These are phyloP conservation scores for Scylla paramamosain DNA, from an alignment of 1,140 invertebrate species.

Conservation along the genomic window DNA sequence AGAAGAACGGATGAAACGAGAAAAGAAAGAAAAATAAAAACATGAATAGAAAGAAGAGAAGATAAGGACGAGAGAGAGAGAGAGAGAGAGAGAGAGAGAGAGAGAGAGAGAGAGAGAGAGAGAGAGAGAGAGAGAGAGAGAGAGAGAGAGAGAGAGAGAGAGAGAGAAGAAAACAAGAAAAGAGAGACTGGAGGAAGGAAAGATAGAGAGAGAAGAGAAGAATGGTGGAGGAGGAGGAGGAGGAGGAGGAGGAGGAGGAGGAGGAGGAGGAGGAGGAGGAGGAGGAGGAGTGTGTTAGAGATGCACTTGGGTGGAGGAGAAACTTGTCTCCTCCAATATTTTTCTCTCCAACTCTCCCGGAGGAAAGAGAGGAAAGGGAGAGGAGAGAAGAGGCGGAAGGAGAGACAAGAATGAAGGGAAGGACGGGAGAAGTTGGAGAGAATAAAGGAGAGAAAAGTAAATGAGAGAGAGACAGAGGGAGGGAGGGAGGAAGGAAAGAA, in stretches of 20 bases:
- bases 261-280: not conserved
- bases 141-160: not conserved
- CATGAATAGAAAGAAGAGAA: not conserved
- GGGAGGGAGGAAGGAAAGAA: not conserved
- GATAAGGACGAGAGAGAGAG: not conserved
- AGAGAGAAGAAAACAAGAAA: not conserved
- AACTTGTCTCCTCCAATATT: not conserved
- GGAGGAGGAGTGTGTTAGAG: not conserved
- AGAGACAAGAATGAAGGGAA: not conserved
- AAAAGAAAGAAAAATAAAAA: not conserved
- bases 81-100: not conserved
- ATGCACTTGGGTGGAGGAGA: not conserved
- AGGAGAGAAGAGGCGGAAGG: not conserved
- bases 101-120: not conserved
- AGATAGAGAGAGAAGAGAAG: no score
- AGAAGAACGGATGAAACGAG: not conserved
- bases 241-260: not conserved
- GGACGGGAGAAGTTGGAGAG: no score
- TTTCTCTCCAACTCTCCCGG: not conserved
- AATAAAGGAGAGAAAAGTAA: not conserved
- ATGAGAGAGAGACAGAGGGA: not conserved
- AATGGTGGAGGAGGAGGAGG: no score
- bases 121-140: not conserved
- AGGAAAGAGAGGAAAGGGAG: not conserved
- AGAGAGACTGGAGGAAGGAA: no score